A percentile compares a stretch with the other conserved stretches of the same genome.
phyloP scores from a whole-genome alignment of 2,888 invertebrate species.

The Dichetophora obliterata region DNA sequence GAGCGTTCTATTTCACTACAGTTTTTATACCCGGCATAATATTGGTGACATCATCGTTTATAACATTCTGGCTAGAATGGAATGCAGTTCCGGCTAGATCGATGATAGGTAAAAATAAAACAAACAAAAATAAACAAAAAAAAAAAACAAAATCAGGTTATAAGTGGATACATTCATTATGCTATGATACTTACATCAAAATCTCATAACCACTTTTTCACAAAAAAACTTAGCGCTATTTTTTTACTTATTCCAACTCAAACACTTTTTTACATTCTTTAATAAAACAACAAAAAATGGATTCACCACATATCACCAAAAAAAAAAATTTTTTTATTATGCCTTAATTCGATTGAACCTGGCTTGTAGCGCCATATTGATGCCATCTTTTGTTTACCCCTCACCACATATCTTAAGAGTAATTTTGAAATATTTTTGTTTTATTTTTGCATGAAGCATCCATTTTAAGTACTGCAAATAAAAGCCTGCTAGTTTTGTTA shows the following conservation, averaged over 20 bases:
- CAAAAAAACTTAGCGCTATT: neutral
- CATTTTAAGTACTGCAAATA: neutral
- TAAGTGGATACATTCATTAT: too few species aligned
- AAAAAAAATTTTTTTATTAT: slow-evolving; percentile 2
- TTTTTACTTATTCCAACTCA: slow-evolving; percentile 18
- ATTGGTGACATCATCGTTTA: slow-evolving; percentile 96
- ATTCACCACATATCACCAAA: slow-evolving; percentile 12
- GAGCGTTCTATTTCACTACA: slow-evolving; percentile 97
- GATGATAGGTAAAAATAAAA: slow-evolving; percentile 83
- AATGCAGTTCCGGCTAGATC: slow-evolving; percentile 96
- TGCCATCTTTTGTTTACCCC: neutral
- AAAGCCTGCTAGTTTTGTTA: neutral
- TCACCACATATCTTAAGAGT: slow-evolving; percentile 2
- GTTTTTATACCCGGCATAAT: slow-evolving; percentile 97
- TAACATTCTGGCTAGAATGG: slow-evolving; percentile 98
- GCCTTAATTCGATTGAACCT: slow-evolving; percentile 7
- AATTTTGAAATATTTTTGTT: neutral
- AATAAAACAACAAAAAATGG: slow-evolving; percentile 35
- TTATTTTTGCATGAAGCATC: slow-evolving; percentile 15
- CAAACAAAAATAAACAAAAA: slow-evolving; percentile 30
- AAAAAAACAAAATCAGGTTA: neutral
- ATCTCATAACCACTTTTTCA: too few species aligned
- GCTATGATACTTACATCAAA: too few species aligned
- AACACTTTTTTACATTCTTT: slow-evolving; percentile 37
- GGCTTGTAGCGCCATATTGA: slow-evolving; percentile 28